These are phyloP conservation scores for Scortum barcoo DNA, from an alignment of 2,113 vertebrate genomes.

Conservation along the genomic window DNA sequence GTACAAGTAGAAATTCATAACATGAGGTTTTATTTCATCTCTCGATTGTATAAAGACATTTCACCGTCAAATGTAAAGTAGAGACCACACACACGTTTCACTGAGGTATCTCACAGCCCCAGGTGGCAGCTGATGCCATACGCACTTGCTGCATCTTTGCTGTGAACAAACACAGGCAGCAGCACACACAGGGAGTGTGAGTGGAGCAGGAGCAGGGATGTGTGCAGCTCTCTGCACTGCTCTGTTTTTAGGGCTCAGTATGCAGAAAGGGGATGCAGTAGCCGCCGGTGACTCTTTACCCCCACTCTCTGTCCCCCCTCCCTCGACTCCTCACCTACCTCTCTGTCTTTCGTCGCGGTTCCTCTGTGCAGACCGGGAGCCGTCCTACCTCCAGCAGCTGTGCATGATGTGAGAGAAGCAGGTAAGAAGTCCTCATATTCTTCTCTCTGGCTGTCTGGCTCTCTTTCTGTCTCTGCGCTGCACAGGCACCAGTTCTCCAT, in stretches of 20 bases:
- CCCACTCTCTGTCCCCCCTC: constrained; percentile 15
- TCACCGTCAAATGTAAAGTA: background rate
- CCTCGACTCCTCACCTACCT: background rate
- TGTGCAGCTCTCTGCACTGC: constrained; percentile 44
- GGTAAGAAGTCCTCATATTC: constrained; percentile 56
- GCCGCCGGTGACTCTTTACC: constrained; percentile 23
- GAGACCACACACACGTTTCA: background rate
- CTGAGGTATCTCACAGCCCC: background rate
- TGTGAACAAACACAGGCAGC: constrained; percentile 22
- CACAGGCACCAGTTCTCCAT: constrained; percentile 23
- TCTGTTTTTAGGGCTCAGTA: constrained; percentile 48
- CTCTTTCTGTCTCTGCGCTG: constrained; percentile 17
- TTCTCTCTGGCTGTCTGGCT: background rate
- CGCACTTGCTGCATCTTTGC: constrained; percentile 25
- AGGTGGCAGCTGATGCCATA: background rate
- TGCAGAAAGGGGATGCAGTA: constrained; percentile 58
- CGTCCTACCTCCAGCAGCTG: constrained; percentile 41
- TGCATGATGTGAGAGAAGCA: constrained; percentile 70
- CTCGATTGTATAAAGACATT: no score
- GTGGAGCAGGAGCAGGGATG: constrained; percentile 23
- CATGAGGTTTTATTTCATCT: background rate
- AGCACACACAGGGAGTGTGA: constrained; percentile 1
- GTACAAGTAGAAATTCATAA: background rate
- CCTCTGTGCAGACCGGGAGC: constrained; percentile 32
- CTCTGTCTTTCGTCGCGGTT: background rate